phyloP scores from a whole-genome alignment of 1,140 invertebrate genomes.

The Gryon sp. region DNA sequence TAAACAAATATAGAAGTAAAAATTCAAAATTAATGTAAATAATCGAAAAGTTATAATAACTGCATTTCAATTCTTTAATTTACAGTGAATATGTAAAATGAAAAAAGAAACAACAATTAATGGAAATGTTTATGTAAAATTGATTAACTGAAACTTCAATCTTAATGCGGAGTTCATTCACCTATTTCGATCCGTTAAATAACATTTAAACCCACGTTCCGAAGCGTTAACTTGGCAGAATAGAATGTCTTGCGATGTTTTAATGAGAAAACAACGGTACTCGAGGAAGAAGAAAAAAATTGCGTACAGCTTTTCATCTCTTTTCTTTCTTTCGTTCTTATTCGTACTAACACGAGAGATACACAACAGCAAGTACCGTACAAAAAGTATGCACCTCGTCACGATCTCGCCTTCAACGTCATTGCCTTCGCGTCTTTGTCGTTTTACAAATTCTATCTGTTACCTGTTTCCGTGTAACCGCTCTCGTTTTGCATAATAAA shows the following conservation, averaged over 20 bases:
- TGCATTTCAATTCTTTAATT: neutral
- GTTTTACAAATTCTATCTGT: conserved; percentile 17
- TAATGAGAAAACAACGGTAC: conserved; percentile 28
- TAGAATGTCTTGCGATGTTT: conserved; percentile 2
- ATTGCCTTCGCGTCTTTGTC: neutral
- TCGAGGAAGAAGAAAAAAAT: too few relatives aligned
- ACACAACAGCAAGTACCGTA: too few relatives aligned
- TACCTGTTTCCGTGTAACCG: conserved; percentile 20
- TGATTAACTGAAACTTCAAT: too few relatives aligned
- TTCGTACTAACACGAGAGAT: too few relatives aligned
- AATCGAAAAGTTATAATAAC: too few relatives aligned
- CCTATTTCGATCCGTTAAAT: conserved; percentile 22
- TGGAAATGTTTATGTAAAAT: too few relatives aligned
- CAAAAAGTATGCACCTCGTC: neutral
- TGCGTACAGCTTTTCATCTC: too few relatives aligned
- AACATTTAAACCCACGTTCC: conserved; percentile 5
- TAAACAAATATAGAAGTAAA: too few relatives aligned
- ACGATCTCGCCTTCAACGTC: neutral
- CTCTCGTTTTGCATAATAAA: conserved; percentile 10
- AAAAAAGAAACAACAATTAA: too few relatives aligned
- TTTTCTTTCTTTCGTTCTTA: too few relatives aligned
- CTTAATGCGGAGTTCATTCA: conserved; percentile 10
- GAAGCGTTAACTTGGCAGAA: neutral
- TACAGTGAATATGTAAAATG: too few relatives aligned
- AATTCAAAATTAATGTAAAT: too few relatives aligned